Percentiles rank a stretch among this genome's conserved stretches.
phyloP scores from a whole-genome alignment of 1,140 invertebrate genomes.

The Phocides pigmalion region DNA sequence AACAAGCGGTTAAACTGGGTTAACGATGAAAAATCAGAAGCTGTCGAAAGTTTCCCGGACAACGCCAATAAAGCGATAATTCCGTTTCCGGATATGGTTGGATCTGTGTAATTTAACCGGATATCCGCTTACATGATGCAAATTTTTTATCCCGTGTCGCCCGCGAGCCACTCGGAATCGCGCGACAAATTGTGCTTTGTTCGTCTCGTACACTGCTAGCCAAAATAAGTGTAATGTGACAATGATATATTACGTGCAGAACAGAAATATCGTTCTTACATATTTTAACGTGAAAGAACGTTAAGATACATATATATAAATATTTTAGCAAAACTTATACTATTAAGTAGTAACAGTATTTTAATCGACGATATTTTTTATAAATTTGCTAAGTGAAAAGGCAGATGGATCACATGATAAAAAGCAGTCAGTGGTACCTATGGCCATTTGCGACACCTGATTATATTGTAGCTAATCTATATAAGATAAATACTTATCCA shows the following conservation, averaged over 20 bases:
- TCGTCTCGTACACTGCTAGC: not conserved
- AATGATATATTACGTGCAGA: not conserved
- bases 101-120: constrained; percentile 31
- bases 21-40: constrained; percentile 21
- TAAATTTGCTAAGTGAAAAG: too few relatives aligned
- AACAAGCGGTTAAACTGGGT: not conserved
- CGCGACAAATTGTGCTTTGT: constrained; percentile 25
- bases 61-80: constrained; percentile 24
- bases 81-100: constrained; percentile 18
- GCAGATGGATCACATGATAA: too few relatives aligned
- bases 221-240: constrained; percentile 13
- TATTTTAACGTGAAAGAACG: too few relatives aligned
- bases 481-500: too few relatives aligned
- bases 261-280: too few relatives aligned
- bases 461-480: too few relatives aligned
- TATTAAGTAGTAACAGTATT: too few relatives aligned
- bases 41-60: constrained; percentile 2
- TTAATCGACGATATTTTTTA: too few relatives aligned
- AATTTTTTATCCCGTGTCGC: constrained; percentile 29
- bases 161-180: constrained; percentile 11
- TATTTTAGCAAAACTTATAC: too few relatives aligned
- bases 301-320: too few relatives aligned
- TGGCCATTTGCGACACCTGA: too few relatives aligned
- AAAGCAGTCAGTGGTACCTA: too few relatives aligned
- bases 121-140: constrained; percentile 34